Conservation (phyloP, 2,113 vertebrate genomes). For the Tiliqua scincoides region DNA sequence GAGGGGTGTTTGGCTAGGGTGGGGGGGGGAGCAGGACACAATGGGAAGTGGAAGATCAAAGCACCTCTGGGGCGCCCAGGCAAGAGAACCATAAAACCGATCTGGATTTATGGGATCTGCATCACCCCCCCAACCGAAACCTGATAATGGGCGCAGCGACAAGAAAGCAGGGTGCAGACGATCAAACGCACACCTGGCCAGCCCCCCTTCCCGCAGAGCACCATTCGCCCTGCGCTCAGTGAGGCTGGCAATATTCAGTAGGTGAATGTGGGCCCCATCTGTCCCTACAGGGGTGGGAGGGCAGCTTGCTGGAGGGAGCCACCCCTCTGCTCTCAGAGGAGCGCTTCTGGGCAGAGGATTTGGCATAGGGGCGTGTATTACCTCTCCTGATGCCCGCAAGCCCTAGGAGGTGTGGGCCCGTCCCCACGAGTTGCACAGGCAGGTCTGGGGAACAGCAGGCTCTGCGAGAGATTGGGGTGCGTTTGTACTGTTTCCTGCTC, state of each 20-base stretch:
- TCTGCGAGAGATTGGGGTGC: not conserved
- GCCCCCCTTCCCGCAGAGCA: not conserved
- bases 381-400: not conserved
- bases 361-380: no score
- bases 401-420: not conserved
- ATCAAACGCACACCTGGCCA: conserved; percentile 1
- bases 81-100: conserved; percentile 29
- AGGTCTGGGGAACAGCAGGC: not conserved
- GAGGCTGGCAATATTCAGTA: not conserved
- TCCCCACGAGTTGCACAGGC: not conserved
- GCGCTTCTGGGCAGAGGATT: not conserved
- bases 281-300: not conserved
- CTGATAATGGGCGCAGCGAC: not conserved
- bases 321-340: not conserved
- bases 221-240: not conserved
- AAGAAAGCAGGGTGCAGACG: not conserved
- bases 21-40: not conserved
- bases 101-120: conserved; percentile 15
- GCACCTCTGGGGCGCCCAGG: conserved; percentile 20
- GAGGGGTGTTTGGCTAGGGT: conserved; percentile 43
- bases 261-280: not conserved
- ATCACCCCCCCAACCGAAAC: conserved; percentile 6
- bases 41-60: conserved; percentile 59
- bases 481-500: not conserved
- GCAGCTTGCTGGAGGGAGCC: not conserved